These are phyloP conservation scores for Toxonevra muliebris DNA, from an alignment of 2,888 invertebrate genomes.

Conservation along the genomic window DNA sequence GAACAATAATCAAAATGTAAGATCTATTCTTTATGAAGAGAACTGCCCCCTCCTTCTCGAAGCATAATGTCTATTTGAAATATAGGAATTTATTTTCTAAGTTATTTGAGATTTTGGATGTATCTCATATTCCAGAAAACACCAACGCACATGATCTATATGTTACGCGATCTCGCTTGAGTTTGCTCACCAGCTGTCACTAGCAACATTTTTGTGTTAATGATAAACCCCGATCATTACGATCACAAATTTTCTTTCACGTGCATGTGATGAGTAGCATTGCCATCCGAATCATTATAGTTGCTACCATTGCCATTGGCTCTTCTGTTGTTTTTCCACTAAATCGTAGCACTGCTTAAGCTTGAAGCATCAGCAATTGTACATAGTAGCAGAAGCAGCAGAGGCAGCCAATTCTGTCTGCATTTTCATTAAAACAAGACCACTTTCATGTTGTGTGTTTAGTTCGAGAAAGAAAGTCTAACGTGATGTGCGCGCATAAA, in stretches of 20 bases:
- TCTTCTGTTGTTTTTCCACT: neutral
- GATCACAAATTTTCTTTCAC: neutral
- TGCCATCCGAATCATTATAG: neutral
- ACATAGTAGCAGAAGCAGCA: conserved; percentile 7
- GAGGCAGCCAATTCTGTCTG: conserved; percentile 23
- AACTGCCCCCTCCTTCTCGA: no score
- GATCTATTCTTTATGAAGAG: no score
- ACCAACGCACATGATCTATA: no score
- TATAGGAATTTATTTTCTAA: no score
- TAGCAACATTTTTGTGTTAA: neutral
- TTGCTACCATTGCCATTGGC: no score
- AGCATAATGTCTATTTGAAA: no score
- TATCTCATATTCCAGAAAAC: no score
- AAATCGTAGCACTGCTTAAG: neutral
- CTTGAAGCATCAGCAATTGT: neutral
- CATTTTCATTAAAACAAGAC: conserved; percentile 59
- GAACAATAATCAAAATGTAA: neutral
- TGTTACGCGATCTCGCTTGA: no score
- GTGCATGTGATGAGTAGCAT: neutral
- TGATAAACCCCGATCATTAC: neutral
- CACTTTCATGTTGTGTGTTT: conserved; percentile 61
- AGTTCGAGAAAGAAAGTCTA: conserved; percentile 64
- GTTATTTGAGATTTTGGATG: no score
- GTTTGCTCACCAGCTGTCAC: no score
- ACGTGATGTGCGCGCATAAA: conserved; percentile 47